phyloP scores from a whole-genome alignment of 2,797 vertebrate species.

The Malurus splendens region DNA sequence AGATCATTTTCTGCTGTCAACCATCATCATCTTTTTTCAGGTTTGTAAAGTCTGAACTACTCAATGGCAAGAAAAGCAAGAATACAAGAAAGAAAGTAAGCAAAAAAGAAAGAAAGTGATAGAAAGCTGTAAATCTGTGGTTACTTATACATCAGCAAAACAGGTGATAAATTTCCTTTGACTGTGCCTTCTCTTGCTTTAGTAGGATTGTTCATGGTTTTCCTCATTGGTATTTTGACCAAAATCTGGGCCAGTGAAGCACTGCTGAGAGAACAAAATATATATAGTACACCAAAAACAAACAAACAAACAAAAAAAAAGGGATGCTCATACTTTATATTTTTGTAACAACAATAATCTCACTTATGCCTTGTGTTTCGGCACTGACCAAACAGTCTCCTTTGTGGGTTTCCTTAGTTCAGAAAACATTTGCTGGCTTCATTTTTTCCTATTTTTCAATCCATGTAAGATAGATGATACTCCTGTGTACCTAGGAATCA shows the following conservation, averaged over 20 bases:
- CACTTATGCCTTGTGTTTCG: neutral
- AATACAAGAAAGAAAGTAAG: too few species aligned
- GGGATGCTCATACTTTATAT: neutral
- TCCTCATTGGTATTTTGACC: neutral
- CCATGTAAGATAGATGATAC: neutral
- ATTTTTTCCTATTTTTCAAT: constrained; percentile 35
- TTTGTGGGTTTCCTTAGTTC: neutral
- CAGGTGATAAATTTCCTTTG: neutral
- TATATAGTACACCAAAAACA: too few species aligned
- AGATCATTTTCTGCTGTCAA: neutral
- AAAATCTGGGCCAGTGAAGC: neutral
- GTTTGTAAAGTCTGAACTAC: neutral
- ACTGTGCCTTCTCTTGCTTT: neutral
- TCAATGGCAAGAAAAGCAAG: neutral
- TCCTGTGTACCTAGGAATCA: neutral
- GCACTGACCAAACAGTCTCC: neutral
- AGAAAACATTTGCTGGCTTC: constrained; percentile 8
- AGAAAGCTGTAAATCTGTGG: neutral
- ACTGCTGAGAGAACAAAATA: neutral
- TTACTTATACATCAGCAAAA: neutral
- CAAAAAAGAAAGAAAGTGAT: too few species aligned
- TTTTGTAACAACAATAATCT: neutral
- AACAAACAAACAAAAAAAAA: too few species aligned
- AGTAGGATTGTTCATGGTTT: neutral
- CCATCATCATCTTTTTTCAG: neutral